Conservation (phyloP, 2,797 vertebrate species). For the Amazona finschi region DNA sequence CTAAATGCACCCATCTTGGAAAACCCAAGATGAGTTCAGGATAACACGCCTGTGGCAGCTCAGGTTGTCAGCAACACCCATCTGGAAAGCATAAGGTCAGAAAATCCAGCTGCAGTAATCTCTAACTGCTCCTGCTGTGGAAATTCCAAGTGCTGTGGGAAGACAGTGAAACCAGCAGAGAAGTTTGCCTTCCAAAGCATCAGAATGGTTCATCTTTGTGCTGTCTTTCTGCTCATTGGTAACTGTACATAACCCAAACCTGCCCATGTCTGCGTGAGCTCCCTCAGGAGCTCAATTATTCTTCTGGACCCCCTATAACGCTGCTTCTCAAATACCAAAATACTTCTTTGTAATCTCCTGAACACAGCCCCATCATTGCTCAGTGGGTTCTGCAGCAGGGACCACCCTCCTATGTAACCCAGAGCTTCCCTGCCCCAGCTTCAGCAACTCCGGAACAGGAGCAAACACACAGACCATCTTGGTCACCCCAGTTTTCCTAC, state of each 20-base stretch:
- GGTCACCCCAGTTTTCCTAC: neutral
- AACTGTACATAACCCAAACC: neutral
- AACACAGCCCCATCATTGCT: neutral
- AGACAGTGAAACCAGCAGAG: neutral
- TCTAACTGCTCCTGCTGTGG: neutral
- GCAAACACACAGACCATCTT: neutral
- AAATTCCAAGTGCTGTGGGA: neutral
- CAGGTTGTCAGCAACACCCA: neutral
- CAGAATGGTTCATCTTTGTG: neutral
- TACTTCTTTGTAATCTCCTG: neutral
- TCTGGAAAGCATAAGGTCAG: neutral
- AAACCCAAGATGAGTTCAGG: neutral
- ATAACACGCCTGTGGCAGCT: neutral
- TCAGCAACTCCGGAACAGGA: neutral
- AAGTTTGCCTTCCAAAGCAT: neutral
- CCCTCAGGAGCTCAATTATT: neutral
- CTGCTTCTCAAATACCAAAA: neutral
- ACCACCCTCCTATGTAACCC: accelerated
- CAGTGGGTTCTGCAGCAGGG: neutral
- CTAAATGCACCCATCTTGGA: neutral
- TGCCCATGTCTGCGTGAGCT: neutral
- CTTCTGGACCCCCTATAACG: neutral
- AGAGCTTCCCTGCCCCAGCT: neutral
- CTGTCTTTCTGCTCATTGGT: neutral
- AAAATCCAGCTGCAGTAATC: neutral